These are phyloP conservation scores for Melanotaenia trifasciata DNA, from an alignment of 2,797 vertebrate genomes.

Conservation along the genomic window DNA sequence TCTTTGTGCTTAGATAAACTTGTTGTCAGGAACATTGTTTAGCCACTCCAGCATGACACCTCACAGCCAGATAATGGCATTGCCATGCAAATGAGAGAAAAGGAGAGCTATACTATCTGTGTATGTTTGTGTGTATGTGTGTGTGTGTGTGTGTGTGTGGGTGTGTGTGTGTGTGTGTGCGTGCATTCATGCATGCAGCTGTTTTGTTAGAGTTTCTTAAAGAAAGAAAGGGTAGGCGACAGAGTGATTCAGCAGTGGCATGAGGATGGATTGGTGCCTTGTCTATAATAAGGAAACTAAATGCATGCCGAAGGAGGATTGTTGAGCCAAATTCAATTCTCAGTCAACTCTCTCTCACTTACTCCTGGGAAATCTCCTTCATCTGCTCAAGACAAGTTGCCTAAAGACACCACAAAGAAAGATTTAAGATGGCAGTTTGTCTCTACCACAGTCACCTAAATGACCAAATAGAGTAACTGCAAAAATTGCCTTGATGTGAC, in stretches of 20 bases:
- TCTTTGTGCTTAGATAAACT: slow-evolving; percentile 86
- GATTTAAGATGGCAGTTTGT: slow-evolving; percentile 44
- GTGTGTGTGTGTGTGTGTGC: slow-evolving; percentile 12
- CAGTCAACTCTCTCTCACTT: slow-evolving; percentile 33
- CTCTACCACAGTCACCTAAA: slow-evolving; percentile 27
- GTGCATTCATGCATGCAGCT: slow-evolving; percentile 57
- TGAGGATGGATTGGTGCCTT: slow-evolving; percentile 56
- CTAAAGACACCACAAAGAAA: slow-evolving; percentile 33
- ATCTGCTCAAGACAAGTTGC: slow-evolving; percentile 38
- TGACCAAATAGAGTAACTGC: slow-evolving; percentile 23
- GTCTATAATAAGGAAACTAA: slow-evolving; percentile 57
- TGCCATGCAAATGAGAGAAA: slow-evolving; percentile 85
- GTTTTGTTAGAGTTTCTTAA: slow-evolving; percentile 74
- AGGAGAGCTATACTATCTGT: slow-evolving; percentile 64
- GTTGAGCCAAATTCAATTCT: slow-evolving; percentile 47
- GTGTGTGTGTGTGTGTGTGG: slow-evolving; percentile 30
- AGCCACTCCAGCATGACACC: slow-evolving; percentile 82
- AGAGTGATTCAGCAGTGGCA: slow-evolving; percentile 56
- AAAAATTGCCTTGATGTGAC: slow-evolving; percentile 20
- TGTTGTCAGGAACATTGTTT: slow-evolving; percentile 83
- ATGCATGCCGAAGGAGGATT: slow-evolving; percentile 47
- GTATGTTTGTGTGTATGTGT: slow-evolving; percentile 27
- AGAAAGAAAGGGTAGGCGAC: slow-evolving; percentile 60
- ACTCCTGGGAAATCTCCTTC: slow-evolving; percentile 43
- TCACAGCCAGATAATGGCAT: slow-evolving; percentile 84